phyloP scores from a whole-genome alignment of 1,140 invertebrate genomes.

The Drosophila chauvacae region DNA sequence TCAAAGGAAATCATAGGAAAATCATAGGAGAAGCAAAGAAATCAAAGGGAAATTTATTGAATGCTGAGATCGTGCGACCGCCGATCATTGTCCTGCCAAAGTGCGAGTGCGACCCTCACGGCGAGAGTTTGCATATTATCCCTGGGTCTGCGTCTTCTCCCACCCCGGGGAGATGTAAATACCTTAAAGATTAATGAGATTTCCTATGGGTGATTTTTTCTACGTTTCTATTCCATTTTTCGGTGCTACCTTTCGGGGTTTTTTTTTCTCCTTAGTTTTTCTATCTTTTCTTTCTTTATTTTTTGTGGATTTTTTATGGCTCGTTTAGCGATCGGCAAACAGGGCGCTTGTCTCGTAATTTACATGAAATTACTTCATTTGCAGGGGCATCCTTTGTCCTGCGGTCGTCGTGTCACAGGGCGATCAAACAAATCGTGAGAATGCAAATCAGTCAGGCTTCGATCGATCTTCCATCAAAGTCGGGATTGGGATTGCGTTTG shows the following conservation, averaged over 20 bases:
- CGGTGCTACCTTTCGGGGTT: slow-evolving; percentile 1
- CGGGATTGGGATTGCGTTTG: background rate
- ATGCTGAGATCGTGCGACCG: slow-evolving; percentile 36
- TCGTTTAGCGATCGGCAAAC: slow-evolving; percentile 72
- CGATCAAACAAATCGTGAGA: slow-evolving; percentile 48
- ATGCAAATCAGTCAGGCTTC: slow-evolving; percentile 47
- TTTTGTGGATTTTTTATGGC: slow-evolving; percentile 69
- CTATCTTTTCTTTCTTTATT: background rate
- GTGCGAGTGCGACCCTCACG: slow-evolving; percentile 48
- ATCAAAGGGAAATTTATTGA: slow-evolving; percentile 65
- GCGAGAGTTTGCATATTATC: slow-evolving; percentile 60
- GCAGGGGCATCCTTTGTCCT: slow-evolving; percentile 34
- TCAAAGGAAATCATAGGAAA: background rate
- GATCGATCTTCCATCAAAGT: slow-evolving; percentile 50
- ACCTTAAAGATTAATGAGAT: slow-evolving; percentile 80
- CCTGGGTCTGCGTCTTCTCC: background rate
- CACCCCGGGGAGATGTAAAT: slow-evolving; percentile 38
- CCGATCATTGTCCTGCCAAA: slow-evolving; percentile 28
- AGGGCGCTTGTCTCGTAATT: slow-evolving; percentile 81
- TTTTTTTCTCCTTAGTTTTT: background rate
- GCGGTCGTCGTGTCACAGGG: slow-evolving; percentile 24
- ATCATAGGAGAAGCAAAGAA: background rate
- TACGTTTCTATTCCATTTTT: slow-evolving; percentile 13
- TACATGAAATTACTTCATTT: slow-evolving; percentile 83
- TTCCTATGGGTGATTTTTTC: slow-evolving; percentile 47